Conservation (phyloP, 2,797 vertebrate species). For the Mus minutoides region DNA sequence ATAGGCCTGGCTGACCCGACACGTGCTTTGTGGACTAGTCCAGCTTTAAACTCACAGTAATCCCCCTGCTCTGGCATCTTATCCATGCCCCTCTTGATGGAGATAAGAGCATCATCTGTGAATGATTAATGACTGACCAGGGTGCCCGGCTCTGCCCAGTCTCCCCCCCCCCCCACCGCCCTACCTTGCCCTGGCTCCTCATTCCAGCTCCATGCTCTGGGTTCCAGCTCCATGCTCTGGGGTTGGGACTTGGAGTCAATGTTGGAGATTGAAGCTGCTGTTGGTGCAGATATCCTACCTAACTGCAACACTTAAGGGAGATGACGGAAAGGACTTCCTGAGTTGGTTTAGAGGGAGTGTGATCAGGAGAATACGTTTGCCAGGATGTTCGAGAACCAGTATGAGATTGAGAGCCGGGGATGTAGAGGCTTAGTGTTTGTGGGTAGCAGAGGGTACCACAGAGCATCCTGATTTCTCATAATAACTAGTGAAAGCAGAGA, state of each 20-base stretch:
- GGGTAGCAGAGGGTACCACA: background rate
- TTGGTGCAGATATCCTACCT: background rate
- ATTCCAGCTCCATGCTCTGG: background rate
- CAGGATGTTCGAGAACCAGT: background rate
- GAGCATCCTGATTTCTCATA: background rate
- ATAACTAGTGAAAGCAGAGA: background rate
- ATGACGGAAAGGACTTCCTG: background rate
- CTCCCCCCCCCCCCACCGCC: too few species aligned
- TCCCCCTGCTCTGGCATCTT: background rate
- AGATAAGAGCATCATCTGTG: background rate
- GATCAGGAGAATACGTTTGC: background rate
- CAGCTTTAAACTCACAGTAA: background rate
- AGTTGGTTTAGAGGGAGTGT: background rate
- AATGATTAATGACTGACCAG: background rate
- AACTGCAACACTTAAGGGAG: background rate
- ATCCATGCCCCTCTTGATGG: background rate
- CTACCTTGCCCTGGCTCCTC: background rate
- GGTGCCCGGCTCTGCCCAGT: background rate
- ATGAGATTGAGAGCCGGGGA: background rate
- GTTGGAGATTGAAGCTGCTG: background rate
- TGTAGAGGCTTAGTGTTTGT: background rate
- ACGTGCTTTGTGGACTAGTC: background rate
- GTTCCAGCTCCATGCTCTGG: background rate
- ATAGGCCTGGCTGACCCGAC: background rate
- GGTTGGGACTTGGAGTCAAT: background rate